Percentiles rank a stretch among this genome's conserved stretches.
Evolutionary conservation across 2,888 invertebrate genomes (phyloP).

Genomic region (Tuta absoluta): DNA sequence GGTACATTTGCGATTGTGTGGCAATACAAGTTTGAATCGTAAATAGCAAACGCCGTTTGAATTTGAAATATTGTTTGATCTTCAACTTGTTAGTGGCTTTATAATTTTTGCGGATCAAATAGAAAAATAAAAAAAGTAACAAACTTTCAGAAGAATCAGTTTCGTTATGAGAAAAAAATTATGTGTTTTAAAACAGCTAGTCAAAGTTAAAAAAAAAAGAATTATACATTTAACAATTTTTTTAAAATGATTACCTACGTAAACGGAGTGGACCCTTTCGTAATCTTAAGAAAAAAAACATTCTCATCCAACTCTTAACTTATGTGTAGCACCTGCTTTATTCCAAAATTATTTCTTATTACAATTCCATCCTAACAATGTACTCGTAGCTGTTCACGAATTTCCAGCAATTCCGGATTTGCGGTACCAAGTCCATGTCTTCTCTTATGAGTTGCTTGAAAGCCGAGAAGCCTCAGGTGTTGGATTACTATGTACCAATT

Average conservation of each 20-base stretch:
- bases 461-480: conserved; percentile 45
- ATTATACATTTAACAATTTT: too few relatives aligned
- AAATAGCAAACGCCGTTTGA: conserved; percentile 7
- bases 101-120: not conserved
- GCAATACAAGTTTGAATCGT: conserved; percentile 12
- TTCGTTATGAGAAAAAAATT: not conserved
- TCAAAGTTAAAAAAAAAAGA: too few relatives aligned
- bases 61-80: conserved; percentile 7
- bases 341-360: conserved; percentile 9
- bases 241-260: too few relatives aligned
- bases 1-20: not conserved
- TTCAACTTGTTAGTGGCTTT: not conserved
- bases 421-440: conserved; percentile 35
- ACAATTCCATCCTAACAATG: not conserved
- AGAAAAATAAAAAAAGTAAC: not conserved
- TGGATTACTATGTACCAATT: conserved; percentile 45
- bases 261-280: too few relatives aligned
- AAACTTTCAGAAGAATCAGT: not conserved
- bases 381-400: conserved; percentile 9
- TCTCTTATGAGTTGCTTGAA: conserved; percentile 40
- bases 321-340: too few relatives aligned
- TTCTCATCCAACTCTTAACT: too few relatives aligned
- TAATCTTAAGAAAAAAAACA: too few relatives aligned
- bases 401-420: conserved; percentile 34
- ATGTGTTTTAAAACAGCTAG: too few relatives aligned